Conservation (phyloP, 2,888 invertebrate genomes). For the Drosophila macrothrix region DNA sequence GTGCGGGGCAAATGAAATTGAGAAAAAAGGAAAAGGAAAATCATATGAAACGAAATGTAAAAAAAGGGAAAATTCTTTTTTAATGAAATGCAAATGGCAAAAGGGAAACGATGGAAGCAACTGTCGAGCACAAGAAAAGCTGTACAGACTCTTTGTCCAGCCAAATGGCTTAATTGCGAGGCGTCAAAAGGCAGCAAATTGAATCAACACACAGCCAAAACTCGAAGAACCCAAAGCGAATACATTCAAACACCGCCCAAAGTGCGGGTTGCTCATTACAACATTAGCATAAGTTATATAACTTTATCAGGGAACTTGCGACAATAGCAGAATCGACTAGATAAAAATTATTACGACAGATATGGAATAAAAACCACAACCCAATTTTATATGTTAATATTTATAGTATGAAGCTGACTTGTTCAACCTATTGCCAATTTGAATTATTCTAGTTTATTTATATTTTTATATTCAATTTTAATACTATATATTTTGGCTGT, state of each 20-base stretch:
- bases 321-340: not conserved
- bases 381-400: not conserved
- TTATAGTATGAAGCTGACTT: not conserved
- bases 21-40: constrained; percentile 35
- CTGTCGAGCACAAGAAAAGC: constrained; percentile 8
- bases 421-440: not conserved
- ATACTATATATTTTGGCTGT: not conserved
- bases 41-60: constrained; percentile 40
- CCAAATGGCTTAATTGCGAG: constrained; percentile 60
- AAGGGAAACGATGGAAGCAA: constrained; percentile 7
- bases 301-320: constrained; percentile 12
- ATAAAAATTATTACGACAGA: not conserved
- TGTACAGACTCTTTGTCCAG: constrained; percentile 10
- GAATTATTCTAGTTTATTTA: not conserved
- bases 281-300: constrained; percentile 38
- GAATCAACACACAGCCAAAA: constrained; percentile 44
- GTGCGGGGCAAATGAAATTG: constrained; percentile 57
- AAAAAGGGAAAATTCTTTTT: constrained; percentile 12
- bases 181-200: constrained; percentile 60
- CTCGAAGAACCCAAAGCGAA: constrained; percentile 25
- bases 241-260: constrained; percentile 5
- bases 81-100: constrained; percentile 59
- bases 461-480: not conserved
- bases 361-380: too few relatives aligned
- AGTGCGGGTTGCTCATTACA: constrained; percentile 34